A percentile compares a stretch with the other conserved stretches of the same genome.
Evolutionary conservation across 2,888 invertebrate species (phyloP).

Genomic region (Sarcophaga subvicina): DNA sequence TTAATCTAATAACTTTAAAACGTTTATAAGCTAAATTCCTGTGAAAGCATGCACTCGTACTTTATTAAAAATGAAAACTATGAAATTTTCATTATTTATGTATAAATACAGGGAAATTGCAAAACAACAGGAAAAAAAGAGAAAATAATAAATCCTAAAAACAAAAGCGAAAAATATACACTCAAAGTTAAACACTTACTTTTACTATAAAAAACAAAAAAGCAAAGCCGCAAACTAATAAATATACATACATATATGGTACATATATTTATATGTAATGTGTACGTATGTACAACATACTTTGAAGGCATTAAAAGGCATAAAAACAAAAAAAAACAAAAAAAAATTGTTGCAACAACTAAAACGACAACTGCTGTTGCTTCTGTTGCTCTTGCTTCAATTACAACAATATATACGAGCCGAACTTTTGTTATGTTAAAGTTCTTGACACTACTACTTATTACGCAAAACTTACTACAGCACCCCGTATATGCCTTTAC

Average conservation of each 20-base stretch:
- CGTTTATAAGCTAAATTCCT: neutral
- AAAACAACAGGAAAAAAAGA: neutral
- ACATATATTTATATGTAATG: neutral
- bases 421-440: slow-evolving; percentile 51
- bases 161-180: slow-evolving; percentile 15
- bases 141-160: slow-evolving; percentile 16
- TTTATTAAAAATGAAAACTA: slow-evolving; percentile 1
- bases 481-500: too few relatives aligned
- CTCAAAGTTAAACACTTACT: slow-evolving; percentile 35
- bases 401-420: slow-evolving; percentile 21
- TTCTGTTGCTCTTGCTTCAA: neutral
- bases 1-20: neutral
- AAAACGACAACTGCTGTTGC: neutral
- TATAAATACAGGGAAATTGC: neutral
- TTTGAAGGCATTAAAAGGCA: neutral
- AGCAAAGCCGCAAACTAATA: slow-evolving; percentile 24
- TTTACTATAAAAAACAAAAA: slow-evolving; percentile 17
- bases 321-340: neutral
- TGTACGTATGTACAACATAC: neutral
- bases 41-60: neutral
- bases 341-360: neutral
- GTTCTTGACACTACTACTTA: slow-evolving; percentile 54
- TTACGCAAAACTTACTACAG: slow-evolving; percentile 12
- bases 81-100: slow-evolving; percentile 5
- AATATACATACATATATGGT: neutral